Evolutionary conservation across 2,888 invertebrate species (phyloP), one percentile per base, ranked within the genome.

Genomic region (Heliconius ethilla): DNA sequence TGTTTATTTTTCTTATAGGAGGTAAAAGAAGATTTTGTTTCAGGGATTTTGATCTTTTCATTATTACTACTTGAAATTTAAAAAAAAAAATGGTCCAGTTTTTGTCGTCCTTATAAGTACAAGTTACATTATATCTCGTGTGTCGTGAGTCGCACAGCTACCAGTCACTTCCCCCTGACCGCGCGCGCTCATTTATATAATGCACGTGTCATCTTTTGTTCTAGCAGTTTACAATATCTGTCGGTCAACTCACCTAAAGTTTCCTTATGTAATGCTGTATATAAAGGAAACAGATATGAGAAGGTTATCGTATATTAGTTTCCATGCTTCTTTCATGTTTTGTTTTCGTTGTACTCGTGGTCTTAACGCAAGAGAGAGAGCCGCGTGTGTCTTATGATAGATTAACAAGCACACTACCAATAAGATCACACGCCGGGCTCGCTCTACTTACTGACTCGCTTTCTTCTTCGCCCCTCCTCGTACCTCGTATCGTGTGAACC

Each of bases 321-420:
- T 70, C 7, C 0, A 7, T 27, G 27, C 25, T 65, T 13, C 45
- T 33, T 33, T 70, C 10, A 22, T 37, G 0, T 62, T 18, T 74
- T 65, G 59, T 76, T 66, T 75, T 66, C 74, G 15, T 10, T 10
- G 59, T 1, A 59, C 18, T 4, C 29, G 37, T 66, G n/a, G 77
- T 62, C 27, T 65, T 18, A 82, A 81, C 76, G 87, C 85, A 85
- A 33, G 87, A 88, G 87, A 82, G 79, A 94, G 94, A 94, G 94
- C 94, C 94, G 94, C 94, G 94, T 94, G 94, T 94, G 94, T 94
- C 94, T 94, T 94, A 94, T 94, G 94, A 94, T 94, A 94, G 94
- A 92, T 93, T 92, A 89, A 88, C 87, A 89, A 87, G 89, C 92
- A 90, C 94, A 94, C 94, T 94, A 94, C 94, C 94, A 91, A 94